Percentiles rank a stretch among this genome's conserved stretches.
Conservation (phyloP, 2,113 vertebrate genomes). For the Pelvicachromis taeniatus region DNA sequence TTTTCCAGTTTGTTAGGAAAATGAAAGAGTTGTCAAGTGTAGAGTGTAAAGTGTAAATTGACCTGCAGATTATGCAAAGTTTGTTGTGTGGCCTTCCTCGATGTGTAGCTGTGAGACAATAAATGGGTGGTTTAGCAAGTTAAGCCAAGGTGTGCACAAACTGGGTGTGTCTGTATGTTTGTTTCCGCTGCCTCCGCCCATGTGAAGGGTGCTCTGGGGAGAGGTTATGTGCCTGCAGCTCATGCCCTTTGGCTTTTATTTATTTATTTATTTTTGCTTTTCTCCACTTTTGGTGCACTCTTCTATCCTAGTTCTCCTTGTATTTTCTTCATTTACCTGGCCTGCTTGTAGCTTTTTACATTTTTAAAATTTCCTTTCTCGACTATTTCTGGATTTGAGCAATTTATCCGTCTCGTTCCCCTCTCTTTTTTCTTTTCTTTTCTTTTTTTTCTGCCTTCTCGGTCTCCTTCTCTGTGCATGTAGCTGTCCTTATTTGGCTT, state of each 20-base stretch:
- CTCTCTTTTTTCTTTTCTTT: background rate
- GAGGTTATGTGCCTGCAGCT: conserved; percentile 33
- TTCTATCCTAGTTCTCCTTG: background rate
- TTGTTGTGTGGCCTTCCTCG: conserved; percentile 6
- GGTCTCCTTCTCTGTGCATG: conserved; percentile 36
- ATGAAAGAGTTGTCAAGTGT: background rate
- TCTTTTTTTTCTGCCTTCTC: conserved; percentile 5
- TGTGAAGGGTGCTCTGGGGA: conserved; percentile 35
- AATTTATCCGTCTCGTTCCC: background rate
- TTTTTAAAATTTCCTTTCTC: background rate
- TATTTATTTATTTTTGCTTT: background rate
- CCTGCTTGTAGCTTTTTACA: background rate
- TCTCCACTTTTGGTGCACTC: background rate
- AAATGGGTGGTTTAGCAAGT: conserved; percentile 49
- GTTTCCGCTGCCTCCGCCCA: conserved; percentile 50
- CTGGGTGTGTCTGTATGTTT: conserved; percentile 54
- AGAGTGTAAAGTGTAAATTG: background rate
- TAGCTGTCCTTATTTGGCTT: conserved; percentile 80
- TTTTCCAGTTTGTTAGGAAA: background rate
- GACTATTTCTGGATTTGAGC: background rate
- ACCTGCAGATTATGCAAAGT: background rate
- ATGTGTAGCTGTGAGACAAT: conserved; percentile 44
- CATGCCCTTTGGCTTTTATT: conserved; percentile 18
- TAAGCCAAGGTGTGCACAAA: conserved; percentile 66
- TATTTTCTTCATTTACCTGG: background rate